Base-by-base conservation (phyloP, 2,113 vertebrate species). In the Solenodon paradoxus region DNA sequence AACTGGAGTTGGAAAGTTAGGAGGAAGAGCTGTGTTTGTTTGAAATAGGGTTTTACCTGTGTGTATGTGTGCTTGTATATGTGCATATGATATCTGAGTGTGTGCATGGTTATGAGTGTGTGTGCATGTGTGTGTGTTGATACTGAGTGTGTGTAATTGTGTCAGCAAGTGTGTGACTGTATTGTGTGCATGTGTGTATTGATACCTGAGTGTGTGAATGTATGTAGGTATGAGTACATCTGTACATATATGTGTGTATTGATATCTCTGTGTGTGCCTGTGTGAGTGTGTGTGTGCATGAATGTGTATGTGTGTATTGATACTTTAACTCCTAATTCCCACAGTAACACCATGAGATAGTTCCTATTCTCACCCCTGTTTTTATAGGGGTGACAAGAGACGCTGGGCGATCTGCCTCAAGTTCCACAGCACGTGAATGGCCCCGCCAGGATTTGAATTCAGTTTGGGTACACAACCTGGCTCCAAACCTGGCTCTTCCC, bases 141-240 rank as follows among this genome's bases (percentile, higher is more conserved):
- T 22, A 7, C 55, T 59, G 55, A 59, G 4, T 78, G 45, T 9
- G 0, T 78, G 30, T 53, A 63, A 28, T 26, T 6, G 9, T 28
- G 24, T 84, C 9, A 16, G 35, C 6, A 1, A 42, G 0, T 55
- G 20, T 35, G 3, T 51, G 0, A 45, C 13, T 35, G 4, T 53
- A 8, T 15, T 69, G 30, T 1, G 0, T 55, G 4, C 2, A 1
- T 20, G 3, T 77, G 9, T 35, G 24, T 30, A 6, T 16, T 3
- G 7, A 5, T 42, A 42, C 6, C 7, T 38, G 2, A 42, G 0
- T 55, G 20, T 35, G 3, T 51, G 0, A 45, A 13, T 35, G 4
- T 53, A 8, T 15, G 3, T 40, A n/a, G n/a, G n/a, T n/a, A n/a
- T n/a, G n/a, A n/a, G n/a, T n/a, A n/a, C n/a, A n/a, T n/a, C n/a